Conservation (phyloP, 1,140 invertebrate genomes). For the Druon quercuslanigerum region DNA sequence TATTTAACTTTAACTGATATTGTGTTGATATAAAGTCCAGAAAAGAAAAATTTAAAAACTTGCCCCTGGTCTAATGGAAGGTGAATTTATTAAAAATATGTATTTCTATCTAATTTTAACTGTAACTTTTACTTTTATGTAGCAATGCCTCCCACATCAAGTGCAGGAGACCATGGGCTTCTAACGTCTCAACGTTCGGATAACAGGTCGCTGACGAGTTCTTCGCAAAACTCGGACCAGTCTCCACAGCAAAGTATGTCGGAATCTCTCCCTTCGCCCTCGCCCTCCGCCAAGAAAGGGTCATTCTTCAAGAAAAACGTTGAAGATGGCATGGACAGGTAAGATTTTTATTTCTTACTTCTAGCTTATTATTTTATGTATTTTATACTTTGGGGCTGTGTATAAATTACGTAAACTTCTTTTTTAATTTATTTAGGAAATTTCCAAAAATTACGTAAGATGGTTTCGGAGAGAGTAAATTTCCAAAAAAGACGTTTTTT, state of each 20-base stretch:
- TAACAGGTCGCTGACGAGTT: conserved; percentile 59
- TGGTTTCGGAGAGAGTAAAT: too few species aligned
- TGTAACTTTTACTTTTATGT: conserved; percentile 31
- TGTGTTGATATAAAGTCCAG: too few species aligned
- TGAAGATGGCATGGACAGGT: conserved; percentile 96
- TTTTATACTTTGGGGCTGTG: neutral
- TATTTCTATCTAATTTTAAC: conserved; percentile 13
- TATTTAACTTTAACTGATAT: too few species aligned
- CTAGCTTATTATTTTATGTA: conserved; percentile 1
- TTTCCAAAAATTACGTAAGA: too few species aligned
- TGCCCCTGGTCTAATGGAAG: too few species aligned
- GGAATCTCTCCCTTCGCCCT: conserved; percentile 76
- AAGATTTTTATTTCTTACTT: conserved; percentile 54
- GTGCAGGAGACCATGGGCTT: conserved; percentile 64
- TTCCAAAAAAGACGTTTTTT: too few species aligned
- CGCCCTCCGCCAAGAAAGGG: conserved; percentile 82
- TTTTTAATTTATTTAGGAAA: too few species aligned
- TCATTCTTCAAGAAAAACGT: conserved; percentile 91
- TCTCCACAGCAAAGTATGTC: conserved; percentile 67
- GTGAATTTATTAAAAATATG: conserved; percentile 1
- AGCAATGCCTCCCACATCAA: conserved; percentile 68
- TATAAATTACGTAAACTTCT: too few species aligned
- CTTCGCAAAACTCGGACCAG: conserved; percentile 58
- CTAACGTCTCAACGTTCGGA: conserved; percentile 64
- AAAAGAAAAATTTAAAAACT: too few species aligned